These are phyloP conservation scores for Gerris lacustris DNA, from an alignment of 2,888 invertebrate species.

Conservation along the genomic window DNA sequence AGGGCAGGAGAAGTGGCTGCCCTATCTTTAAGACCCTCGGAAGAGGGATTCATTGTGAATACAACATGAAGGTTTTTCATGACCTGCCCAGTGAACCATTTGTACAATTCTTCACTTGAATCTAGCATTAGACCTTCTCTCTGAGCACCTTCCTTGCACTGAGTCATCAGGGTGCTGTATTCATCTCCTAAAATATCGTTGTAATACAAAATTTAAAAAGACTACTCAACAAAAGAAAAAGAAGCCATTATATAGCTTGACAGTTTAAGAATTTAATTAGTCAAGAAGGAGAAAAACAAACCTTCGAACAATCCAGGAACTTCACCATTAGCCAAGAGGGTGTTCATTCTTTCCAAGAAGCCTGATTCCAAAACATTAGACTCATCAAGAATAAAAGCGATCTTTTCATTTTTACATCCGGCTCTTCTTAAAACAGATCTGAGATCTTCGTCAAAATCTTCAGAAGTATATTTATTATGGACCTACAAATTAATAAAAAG, in stretches of 20 bases:
- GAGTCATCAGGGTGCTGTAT: constrained; percentile 97
- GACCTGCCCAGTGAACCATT: constrained; percentile 99
- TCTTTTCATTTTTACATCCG: constrained; percentile 93
- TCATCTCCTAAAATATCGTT: constrained; percentile 61
- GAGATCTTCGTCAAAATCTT: constrained; percentile 98
- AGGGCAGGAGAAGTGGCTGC: constrained; percentile 98
- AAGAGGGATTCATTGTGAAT: constrained; percentile 99
- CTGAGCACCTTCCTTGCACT: constrained; percentile 98
- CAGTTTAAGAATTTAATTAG: too few species aligned
- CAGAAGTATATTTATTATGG: constrained; percentile 97
- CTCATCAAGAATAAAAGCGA: constrained; percentile 97
- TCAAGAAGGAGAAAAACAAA: background rate
- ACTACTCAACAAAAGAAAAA: background rate
- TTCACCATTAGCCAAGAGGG: constrained; percentile 95
- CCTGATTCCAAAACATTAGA: constrained; percentile 97
- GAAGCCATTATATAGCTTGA: too few species aligned
- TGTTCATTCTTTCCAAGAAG: constrained; percentile 98
- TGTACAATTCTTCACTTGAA: constrained; percentile 95
- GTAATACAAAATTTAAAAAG: background rate
- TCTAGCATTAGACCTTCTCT: constrained; percentile 96
- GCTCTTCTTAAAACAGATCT: constrained; percentile 74
- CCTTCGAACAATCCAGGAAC: constrained; percentile 85
- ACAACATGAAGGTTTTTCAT: constrained; percentile 99
- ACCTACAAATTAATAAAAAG: constrained; percentile 44
- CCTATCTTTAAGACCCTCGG: constrained; percentile 93